Evolutionary conservation across 2,797 vertebrate species (phyloP).

Genomic region (Danio choprae): DNA sequence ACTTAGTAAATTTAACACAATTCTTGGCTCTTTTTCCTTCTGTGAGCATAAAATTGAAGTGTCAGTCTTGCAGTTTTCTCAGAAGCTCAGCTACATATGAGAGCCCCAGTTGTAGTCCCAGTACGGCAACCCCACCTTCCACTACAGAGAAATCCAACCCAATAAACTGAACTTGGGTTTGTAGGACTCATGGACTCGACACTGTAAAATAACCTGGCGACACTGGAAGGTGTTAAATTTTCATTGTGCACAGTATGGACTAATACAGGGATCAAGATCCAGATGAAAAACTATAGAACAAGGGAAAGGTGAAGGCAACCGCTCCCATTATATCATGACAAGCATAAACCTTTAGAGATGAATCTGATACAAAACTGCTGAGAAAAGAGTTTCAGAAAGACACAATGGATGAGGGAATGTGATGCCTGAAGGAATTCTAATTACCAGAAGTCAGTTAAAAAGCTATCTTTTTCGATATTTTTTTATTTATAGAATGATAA

Average conservation of each 20-base stretch:
- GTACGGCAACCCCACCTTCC: conserved; percentile 21
- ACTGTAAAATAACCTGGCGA: conserved; percentile 11
- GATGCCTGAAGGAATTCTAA: too few relatives aligned
- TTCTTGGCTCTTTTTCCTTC: conserved; percentile 13
- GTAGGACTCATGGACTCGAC: conserved; percentile 13
- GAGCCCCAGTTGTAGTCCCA: conserved; percentile 30
- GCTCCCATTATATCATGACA: neutral
- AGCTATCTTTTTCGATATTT: too few relatives aligned
- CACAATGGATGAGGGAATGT: neutral
- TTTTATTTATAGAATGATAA: too few relatives aligned
- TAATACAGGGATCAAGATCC: neutral
- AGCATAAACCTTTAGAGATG: neutral
- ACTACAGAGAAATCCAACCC: conserved; percentile 61
- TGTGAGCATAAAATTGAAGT: conserved; percentile 18
- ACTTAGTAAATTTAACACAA: neutral
- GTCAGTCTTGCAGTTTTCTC: conserved; percentile 31
- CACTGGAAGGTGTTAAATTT: conserved; percentile 15
- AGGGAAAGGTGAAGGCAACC: neutral
- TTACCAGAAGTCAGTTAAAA: too few relatives aligned
- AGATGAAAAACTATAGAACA: conserved; percentile 12
- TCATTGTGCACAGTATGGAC: conserved; percentile 38
- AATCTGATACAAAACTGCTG: neutral
- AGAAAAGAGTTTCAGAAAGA: neutral
- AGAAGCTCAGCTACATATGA: conserved; percentile 19
- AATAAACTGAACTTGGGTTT: conserved; percentile 47